These are phyloP conservation scores for Pelecanus crispus DNA, from an alignment of 2,113 vertebrate genomes.

Conservation along the genomic window DNA sequence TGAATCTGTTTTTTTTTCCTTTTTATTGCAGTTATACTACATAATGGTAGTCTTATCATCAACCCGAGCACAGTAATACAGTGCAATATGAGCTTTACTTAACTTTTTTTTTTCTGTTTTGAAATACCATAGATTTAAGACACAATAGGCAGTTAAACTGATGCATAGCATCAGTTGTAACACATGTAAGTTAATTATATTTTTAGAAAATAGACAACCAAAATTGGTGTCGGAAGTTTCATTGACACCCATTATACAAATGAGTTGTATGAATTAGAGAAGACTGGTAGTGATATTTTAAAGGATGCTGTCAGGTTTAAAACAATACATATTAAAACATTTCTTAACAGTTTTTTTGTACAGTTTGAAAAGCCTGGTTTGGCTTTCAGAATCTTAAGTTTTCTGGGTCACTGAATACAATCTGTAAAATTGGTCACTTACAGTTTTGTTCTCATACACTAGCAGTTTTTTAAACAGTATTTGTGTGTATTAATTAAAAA, in stretches of 20 bases:
- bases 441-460: neutral
- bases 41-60: neutral
- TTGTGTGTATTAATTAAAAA: neutral
- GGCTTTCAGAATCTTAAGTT: neutral
- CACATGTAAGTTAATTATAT: accelerated
- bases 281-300: neutral
- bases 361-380: neutral
- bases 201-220: neutral
- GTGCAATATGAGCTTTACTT: neutral
- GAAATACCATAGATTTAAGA: neutral
- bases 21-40: neutral
- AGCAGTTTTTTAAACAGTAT: neutral
- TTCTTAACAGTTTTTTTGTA: neutral
- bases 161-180: neutral
- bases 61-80: neutral
- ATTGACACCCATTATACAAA: neutral
- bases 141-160: neutral
- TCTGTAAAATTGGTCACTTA: neutral
- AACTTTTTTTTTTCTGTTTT: neutral
- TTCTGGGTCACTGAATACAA: neutral
- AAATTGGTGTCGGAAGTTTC: neutral
- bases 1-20: neutral
- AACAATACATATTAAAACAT: neutral
- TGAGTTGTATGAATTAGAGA: neutral
- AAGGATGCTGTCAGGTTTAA: neutral